Conservation (phyloP, 1,140 invertebrate species). For the Scaptodrosophila lebanonensis region DNA sequence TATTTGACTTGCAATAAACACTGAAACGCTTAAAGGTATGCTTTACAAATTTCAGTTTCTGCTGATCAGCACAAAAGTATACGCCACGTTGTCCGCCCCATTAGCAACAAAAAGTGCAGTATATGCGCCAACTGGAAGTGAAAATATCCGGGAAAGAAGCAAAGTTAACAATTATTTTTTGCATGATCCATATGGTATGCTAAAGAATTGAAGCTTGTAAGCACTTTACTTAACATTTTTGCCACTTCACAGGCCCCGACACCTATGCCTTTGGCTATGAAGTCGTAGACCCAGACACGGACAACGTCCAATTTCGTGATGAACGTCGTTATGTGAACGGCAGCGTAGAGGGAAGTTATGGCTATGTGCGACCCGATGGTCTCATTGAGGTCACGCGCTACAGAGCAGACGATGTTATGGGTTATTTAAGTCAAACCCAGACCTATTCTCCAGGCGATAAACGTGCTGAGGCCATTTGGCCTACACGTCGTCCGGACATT, state of each 20-base stretch:
- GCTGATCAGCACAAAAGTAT: conserved; percentile 58
- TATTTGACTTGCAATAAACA: neutral
- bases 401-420: conserved; percentile 79
- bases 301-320: conserved; percentile 82
- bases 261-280: conserved; percentile 85
- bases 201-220: neutral
- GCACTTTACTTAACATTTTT: neutral
- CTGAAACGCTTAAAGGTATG: conserved; percentile 23
- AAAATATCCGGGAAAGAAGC: conserved; percentile 19
- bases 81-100: conserved; percentile 29
- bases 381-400: conserved; percentile 80
- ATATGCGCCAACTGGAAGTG: conserved; percentile 22
- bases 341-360: conserved; percentile 83
- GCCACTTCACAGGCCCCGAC: conserved; percentile 78
- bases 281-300: conserved; percentile 80
- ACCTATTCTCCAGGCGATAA: conserved; percentile 44
- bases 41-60: conserved; percentile 26
- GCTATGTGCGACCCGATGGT: conserved; percentile 82
- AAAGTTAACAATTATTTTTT: conserved; percentile 57
- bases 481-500: conserved; percentile 47
- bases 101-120: conserved; percentile 21
- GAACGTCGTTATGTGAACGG: conserved; percentile 83
- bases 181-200: conserved; percentile 64
- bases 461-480: conserved; percentile 38
- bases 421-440: conserved; percentile 77